phyloP scores from a whole-genome alignment of 2,797 vertebrate genomes.

The Eulemur mongoz region DNA sequence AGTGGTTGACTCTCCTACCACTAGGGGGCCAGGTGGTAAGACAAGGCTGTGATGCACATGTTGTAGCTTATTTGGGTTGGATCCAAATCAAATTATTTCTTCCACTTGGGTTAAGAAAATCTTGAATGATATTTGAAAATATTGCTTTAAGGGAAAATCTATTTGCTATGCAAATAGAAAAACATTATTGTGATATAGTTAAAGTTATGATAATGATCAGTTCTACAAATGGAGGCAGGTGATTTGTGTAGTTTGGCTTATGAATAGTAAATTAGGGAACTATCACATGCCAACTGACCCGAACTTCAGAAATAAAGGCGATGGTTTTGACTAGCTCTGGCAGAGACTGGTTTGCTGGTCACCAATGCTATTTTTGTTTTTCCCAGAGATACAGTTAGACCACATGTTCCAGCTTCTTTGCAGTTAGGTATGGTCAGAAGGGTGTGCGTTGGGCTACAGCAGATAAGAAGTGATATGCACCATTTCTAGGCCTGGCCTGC shows the following conservation, averaged over 20 bases:
- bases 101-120: neutral
- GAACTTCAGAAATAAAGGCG: neutral
- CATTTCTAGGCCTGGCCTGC: neutral
- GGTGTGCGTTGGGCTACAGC: neutral
- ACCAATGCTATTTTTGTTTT: neutral
- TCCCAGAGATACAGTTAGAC: neutral
- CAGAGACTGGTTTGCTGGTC: neutral
- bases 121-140: neutral
- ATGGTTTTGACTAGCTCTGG: neutral
- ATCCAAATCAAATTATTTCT: neutral
- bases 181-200: neutral
- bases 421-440: neutral
- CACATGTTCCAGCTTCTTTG: neutral
- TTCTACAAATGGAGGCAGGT: neutral
- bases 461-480: neutral
- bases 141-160: neutral
- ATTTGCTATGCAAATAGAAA: neutral
- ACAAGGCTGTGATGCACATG: neutral
- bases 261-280: neutral
- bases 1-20: accelerated
- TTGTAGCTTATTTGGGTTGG: neutral
- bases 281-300: neutral
- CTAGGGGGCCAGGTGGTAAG: neutral
- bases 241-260: neutral
- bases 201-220: neutral